phyloP scores from a whole-genome alignment of 2,113 vertebrate species.

The Burhinus bistriatus region DNA sequence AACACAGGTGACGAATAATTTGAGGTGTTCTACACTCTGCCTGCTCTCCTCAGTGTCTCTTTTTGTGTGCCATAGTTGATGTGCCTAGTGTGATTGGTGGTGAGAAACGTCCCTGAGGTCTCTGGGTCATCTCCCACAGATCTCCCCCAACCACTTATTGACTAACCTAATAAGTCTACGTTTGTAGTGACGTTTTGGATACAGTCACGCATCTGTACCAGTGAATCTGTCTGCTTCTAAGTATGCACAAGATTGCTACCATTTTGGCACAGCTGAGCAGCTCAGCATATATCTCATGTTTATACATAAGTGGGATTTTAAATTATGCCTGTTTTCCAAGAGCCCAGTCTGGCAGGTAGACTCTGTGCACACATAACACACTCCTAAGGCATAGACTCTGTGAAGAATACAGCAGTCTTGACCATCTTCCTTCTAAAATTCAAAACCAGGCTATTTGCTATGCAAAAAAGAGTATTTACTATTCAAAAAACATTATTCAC shows the following conservation, averaged over 20 bases:
- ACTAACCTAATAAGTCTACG: neutral
- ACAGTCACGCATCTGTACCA: neutral
- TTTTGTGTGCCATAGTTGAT: neutral
- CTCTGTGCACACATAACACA: neutral
- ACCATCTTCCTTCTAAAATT: neutral
- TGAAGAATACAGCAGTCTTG: neutral
- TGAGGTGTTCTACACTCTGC: neutral
- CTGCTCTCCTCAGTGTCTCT: neutral
- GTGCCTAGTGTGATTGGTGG: neutral
- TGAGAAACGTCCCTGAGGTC: neutral
- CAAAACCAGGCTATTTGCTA: neutral
- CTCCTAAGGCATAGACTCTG: neutral
- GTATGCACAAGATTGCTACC: neutral
- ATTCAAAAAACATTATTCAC: neutral
- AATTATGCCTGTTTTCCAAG: neutral
- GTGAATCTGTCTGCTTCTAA: neutral
- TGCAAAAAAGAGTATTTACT: neutral
- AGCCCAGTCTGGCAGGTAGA: neutral
- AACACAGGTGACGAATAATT: neutral
- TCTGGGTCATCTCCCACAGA: neutral
- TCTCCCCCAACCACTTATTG: accelerated
- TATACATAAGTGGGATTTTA: neutral
- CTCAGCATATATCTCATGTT: neutral
- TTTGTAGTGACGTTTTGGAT: neutral
- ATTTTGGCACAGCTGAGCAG: neutral